phyloP scores from a whole-genome alignment of 2,113 vertebrate genomes.

The Pseudonaja textilis region DNA sequence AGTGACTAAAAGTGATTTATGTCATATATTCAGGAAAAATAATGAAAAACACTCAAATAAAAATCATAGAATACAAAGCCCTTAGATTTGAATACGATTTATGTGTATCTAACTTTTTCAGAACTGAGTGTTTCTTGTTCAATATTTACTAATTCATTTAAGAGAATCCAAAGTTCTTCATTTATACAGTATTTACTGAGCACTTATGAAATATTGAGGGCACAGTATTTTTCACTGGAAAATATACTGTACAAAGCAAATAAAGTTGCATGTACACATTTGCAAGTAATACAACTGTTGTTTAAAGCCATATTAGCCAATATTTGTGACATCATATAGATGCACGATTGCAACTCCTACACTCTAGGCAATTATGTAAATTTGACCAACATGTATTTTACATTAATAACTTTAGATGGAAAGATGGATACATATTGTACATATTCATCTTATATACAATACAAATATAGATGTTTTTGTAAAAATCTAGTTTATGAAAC shows the following conservation, averaged over 20 bases:
- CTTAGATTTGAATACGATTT: background rate
- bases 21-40: background rate
- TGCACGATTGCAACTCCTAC: background rate
- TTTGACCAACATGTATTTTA: background rate
- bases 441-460: background rate
- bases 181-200: background rate
- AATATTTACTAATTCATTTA: background rate
- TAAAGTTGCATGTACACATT: background rate
- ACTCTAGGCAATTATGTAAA: background rate
- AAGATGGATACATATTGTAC: too few species aligned
- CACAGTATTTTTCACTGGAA: background rate
- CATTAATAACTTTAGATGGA: background rate
- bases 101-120: background rate
- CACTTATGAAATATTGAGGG: background rate
- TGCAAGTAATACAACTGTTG: background rate
- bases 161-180: background rate
- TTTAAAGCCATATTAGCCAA: background rate
- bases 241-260: background rate
- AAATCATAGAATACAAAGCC: background rate
- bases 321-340: background rate
- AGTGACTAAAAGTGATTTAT: background rate
- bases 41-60: background rate
- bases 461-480: background rate
- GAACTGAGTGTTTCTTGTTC: background rate
- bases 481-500: background rate